Base-by-base conservation (phyloP, 2,113 vertebrate genomes). In the Oenanthe melanoleuca region DNA sequence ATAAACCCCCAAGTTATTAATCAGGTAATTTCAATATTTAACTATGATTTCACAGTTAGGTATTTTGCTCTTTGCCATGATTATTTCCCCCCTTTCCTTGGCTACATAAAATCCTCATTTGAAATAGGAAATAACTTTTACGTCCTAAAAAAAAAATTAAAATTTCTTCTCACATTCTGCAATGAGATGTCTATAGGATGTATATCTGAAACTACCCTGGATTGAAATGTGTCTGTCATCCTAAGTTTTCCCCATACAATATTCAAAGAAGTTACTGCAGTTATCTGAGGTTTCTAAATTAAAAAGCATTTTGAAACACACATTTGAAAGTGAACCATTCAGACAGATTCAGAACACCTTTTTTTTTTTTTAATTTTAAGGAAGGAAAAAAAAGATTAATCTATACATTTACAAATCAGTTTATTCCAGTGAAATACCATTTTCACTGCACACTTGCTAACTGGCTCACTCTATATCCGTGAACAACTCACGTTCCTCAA, bases 401-500 rank as follows among this genome's bases (percentile, higher is more conserved):
- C 22, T 12, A 5, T 52, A 44, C 5, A 45, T 66, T 94, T 52
- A 80, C 24, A 66, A 71, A 86, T 71, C 19, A 63, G 5, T 59
- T 80, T 80, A 49, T 82, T 88, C 50, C 64, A 63, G 45, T 56
- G 59, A 47, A 94, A 93, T 49, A 64, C 7, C 12, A n/a, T 67
- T 91, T 91, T 59, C 61, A 45, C 24, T 77, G 66, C 66, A 55
- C 20, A 21, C 16, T 86, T 95, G 50, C 37, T 95, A 56, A 75
- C 78, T 69, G 55, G 9, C 49, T 92, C 14, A 66, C 0, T 95
- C 69, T 89, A 0, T 87, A 89, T 95, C 84, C 75, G 57, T 82
- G 94, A 91, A 81, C 86, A 95, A 45, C 78, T 92, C 94, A 87
- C 61, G 60, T 95, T 92, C 73, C 63, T 92, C 87, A 91, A 95